These are phyloP conservation scores for Acleris sparsana DNA, from an alignment of 2,888 invertebrate genomes.

Conservation along the genomic window DNA sequence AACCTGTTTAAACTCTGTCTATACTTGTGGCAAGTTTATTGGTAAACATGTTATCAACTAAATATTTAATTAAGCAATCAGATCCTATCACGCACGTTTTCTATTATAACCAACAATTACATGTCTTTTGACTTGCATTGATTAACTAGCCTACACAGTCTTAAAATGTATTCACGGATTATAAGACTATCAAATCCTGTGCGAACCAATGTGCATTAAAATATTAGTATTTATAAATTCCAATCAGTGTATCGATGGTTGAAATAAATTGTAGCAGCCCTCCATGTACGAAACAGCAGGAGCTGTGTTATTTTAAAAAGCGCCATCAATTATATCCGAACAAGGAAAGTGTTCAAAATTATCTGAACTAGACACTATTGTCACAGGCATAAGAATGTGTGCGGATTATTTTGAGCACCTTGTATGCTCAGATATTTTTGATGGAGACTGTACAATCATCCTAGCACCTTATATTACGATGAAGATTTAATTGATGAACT, in stretches of 20 bases:
- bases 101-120: conserved; percentile 41
- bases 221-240: conserved; percentile 37
- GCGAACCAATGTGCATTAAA: conserved; percentile 65
- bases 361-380: too few relatives aligned
- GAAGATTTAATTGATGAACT: conserved; percentile 16
- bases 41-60: conserved; percentile 19
- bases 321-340: too few relatives aligned
- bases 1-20: not conserved
- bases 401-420: too few relatives aligned
- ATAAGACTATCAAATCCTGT: conserved; percentile 49
- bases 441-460: conserved; percentile 17
- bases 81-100: conserved; percentile 39
- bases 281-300: not conserved
- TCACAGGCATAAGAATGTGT: too few relatives aligned
- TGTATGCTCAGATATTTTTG: too few relatives aligned
- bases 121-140: conserved; percentile 59
- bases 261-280: conserved; percentile 2
- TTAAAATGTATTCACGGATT: conserved; percentile 57
- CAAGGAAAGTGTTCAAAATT: too few relatives aligned
- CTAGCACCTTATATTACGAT: conserved; percentile 28
- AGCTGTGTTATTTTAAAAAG: not conserved
- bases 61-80: conserved; percentile 34
- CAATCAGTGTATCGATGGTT: conserved; percentile 23
- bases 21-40: not conserved
- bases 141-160: conserved; percentile 67